Percentiles rank a stretch among this genome's conserved stretches.
phyloP scores from a whole-genome alignment of 2,888 invertebrate genomes.

The Andrena dorsata region DNA sequence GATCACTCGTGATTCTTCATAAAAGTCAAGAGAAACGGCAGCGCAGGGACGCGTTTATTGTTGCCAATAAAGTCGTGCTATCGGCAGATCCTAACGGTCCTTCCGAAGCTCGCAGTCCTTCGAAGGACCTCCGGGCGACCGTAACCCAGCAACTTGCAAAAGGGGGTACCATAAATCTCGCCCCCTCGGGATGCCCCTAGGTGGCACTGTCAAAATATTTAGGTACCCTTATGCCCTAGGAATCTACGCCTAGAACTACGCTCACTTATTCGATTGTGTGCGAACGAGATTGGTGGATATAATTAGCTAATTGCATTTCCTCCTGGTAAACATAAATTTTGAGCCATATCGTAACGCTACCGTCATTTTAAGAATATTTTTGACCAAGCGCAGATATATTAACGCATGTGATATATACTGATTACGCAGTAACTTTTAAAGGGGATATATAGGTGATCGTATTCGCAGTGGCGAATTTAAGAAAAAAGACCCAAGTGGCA shows the following conservation, averaged over 20 bases:
- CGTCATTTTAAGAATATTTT: no score
- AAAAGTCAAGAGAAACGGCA: conserved; percentile 53
- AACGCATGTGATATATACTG: no score
- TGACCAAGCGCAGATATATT: no score
- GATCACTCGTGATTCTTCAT: conserved; percentile 49
- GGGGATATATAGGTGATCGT: no score
- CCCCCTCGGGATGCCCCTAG: neutral
- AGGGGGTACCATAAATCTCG: conserved; percentile 49
- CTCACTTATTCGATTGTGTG: neutral
- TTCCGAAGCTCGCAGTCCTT: neutral
- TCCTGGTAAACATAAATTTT: no score
- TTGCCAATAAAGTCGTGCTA: conserved; percentile 72
- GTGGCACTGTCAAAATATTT: conserved; percentile 63
- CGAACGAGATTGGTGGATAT: neutral
- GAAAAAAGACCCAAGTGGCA: no score
- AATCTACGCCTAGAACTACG: neutral
- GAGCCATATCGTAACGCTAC: no score
- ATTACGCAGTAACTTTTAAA: no score
- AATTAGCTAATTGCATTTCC: neutral
- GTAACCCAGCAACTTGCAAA: conserved; percentile 12
- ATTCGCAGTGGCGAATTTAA: no score
- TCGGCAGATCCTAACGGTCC: conserved; percentile 65
- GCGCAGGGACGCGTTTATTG: conserved; percentile 66
- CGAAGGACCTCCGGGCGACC: conserved; percentile 10
- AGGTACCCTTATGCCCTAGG: neutral